Base-by-base conservation (phyloP, 2,888 invertebrate species). In the Trichogramma evanescens region DNA sequence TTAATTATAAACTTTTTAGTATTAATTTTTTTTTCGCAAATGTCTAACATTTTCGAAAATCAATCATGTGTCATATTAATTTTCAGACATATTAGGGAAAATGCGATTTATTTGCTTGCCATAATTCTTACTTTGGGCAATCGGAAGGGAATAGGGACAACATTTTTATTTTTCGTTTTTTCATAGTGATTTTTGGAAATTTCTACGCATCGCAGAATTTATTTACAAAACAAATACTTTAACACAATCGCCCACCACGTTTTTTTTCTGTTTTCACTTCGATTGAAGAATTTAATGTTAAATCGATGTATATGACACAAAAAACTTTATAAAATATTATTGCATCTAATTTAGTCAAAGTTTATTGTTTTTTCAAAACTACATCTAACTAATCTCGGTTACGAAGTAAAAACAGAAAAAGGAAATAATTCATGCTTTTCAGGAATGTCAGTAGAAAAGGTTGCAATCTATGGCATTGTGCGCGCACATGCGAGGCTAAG, bases 191-290 rank as follows among this genome's bases (percentile, higher is more conserved):
- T 26, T 26, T 26, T 26, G 26, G 49, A 51, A 26, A 42, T 51
- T 40, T 57, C 54, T 61, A 60, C 48, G 56, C 54, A 58, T 56
- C 61, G 58, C 61, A 63, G 56, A 56, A 8, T 58, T 54, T 54
- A 48, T 58, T 57, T 61, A 55, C 53, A 50, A 53, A 58, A 63
- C 54, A 26, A 26, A 26, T 26, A 61, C 54, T 58, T 61, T 46
- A 53, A 64, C 60, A 62, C 64, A 62, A 13, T 64, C 64, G 62
- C 62, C 62, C 62, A 62, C 59, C 58, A 60, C 62, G 39, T 46
- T 54, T 39, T 40, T 49, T 61, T 42, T 45, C 10, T 55, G 46
- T 55, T 38, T 50, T 56, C 48, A 52, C n/a, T 9, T 50, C 9
- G n/a, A 45, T 48, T n/a, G 26, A 26, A 26, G 26, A 26, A 26